phyloP scores from a whole-genome alignment of 2,113 vertebrate genomes.

The Barnardius zonarius region DNA sequence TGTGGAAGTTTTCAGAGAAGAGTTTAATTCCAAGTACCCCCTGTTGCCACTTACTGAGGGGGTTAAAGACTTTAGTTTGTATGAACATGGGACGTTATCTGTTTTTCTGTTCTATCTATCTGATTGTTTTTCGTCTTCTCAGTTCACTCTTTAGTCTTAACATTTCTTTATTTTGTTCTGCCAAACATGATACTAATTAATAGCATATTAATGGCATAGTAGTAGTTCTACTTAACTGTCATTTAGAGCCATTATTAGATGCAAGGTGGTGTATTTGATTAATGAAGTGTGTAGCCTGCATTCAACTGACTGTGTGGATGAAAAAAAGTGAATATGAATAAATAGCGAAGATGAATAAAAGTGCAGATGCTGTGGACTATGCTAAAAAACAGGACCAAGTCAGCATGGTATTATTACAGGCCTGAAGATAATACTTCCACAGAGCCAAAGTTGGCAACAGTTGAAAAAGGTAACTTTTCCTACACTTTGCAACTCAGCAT shows the following conservation, averaged over 20 bases:
- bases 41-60: background rate
- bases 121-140: background rate
- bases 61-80: background rate
- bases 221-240: background rate
- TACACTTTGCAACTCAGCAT: background rate
- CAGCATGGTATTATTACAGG: background rate
- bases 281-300: background rate
- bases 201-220: background rate
- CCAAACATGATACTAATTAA: conserved; percentile 10
- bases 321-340: background rate
- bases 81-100: background rate
- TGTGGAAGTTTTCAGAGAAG: background rate
- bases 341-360: background rate
- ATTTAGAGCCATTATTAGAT: background rate
- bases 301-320: background rate
- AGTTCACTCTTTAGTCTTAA: background rate
- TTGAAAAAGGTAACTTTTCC: background rate
- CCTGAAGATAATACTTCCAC: background rate
- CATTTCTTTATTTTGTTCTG: background rate
- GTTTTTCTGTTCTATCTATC: background rate
- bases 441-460: background rate
- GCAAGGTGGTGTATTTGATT: background rate
- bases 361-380: background rate
- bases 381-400: background rate
- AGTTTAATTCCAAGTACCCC: background rate